phyloP scores from a whole-genome alignment of 2,888 invertebrate genomes.

The Yponomeuta sedellus region DNA sequence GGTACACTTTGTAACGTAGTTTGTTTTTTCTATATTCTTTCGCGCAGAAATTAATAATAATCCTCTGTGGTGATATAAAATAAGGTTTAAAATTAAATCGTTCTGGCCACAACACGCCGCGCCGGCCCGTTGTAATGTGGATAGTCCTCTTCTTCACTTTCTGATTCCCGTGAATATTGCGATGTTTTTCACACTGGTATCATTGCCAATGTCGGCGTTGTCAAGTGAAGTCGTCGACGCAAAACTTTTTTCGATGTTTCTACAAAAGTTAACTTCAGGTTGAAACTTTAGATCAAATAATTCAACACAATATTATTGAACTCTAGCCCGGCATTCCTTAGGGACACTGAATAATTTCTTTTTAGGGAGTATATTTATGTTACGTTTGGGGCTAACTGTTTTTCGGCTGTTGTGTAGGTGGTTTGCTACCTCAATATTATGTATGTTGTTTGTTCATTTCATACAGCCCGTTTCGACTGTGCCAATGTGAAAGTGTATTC shows the following conservation, averaged over 20 bases:
- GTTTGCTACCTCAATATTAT: conserved; percentile 33
- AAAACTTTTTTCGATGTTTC: conserved; percentile 44
- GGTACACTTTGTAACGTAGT: too few species aligned
- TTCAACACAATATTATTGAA: conserved; percentile 17
- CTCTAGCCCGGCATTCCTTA: conserved; percentile 17
- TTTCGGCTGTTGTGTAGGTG: conserved; percentile 72
- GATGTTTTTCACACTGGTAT: conserved; percentile 19
- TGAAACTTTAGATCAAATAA: conserved; percentile 27
- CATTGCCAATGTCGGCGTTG: conserved; percentile 25
- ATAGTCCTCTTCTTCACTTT: neutral
- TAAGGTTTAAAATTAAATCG: too few species aligned
- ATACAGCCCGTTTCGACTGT: conserved; percentile 29
- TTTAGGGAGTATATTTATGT: conserved; percentile 21
- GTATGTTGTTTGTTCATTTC: neutral
- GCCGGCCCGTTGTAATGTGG: too few species aligned
- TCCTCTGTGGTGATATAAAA: too few species aligned
- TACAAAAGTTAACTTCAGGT: conserved; percentile 35
- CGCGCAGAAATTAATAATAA: too few species aligned
- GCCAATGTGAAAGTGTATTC: conserved; percentile 72
- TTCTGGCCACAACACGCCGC: too few species aligned
- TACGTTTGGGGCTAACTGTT: conserved; percentile 54
- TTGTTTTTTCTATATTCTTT: too few species aligned
- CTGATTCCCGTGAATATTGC: conserved; percentile 27
- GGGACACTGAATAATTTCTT: conserved; percentile 30
- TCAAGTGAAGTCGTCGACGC: conserved; percentile 56